Evolutionary conservation across 2,113 vertebrate species (phyloP).

Genomic region (Siphamia tubifer): DNA sequence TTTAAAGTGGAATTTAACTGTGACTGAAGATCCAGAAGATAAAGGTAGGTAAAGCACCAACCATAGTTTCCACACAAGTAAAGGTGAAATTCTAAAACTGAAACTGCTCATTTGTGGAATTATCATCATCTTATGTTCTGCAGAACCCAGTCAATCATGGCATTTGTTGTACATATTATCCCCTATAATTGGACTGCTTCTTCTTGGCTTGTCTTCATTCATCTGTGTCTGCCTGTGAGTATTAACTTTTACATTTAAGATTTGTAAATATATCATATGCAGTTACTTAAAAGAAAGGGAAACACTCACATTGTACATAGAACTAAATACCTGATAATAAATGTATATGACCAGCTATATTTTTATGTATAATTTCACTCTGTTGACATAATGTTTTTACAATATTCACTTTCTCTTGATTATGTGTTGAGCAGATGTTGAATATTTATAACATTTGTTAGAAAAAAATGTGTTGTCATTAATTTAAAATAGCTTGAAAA

Average conservation of each 20-base stretch:
- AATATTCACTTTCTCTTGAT: too few relatives aligned
- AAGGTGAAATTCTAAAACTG: neutral
- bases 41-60: constrained; percentile 20
- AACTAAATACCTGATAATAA: too few relatives aligned
- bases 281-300: too few relatives aligned
- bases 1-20: constrained; percentile 26
- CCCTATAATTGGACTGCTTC: neutral
- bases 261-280: too few relatives aligned
- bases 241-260: neutral
- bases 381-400: too few relatives aligned
- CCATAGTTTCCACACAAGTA: neutral
- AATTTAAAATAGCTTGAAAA: too few relatives aligned
- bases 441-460: too few relatives aligned
- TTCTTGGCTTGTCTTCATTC: neutral
- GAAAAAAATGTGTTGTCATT: too few relatives aligned
- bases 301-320: too few relatives aligned
- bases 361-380: too few relatives aligned
- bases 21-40: neutral
- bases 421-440: too few relatives aligned
- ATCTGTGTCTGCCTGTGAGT: constrained; percentile 39
- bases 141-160: neutral
- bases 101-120: neutral
- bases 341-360: too few relatives aligned
- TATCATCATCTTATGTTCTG: neutral
- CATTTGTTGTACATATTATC: neutral